Evolutionary conservation across 2,888 invertebrate species (phyloP).

Genomic region (Amphiduros pacificus): DNA sequence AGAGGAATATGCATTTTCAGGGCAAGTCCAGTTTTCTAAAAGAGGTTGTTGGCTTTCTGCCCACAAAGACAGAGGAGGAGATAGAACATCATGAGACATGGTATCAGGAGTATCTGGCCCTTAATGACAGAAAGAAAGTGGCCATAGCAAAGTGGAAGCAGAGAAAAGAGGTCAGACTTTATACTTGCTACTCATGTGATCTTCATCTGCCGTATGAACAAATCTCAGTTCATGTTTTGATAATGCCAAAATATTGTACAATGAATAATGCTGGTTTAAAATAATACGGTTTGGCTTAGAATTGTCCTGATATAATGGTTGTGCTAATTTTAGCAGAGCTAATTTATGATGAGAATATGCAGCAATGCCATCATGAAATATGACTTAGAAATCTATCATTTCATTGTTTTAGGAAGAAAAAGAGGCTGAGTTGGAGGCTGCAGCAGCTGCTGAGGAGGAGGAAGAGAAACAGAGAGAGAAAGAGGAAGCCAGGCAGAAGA

Average conservation of each 20-base stretch:
- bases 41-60: conserved; percentile 44
- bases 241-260: no score
- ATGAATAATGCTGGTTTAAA: no score
- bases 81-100: conserved; percentile 54
- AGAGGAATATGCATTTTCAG: no score
- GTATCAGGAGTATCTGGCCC: conserved; percentile 52
- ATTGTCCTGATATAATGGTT: no score
- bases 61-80: conserved; percentile 52
- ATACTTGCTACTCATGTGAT: not conserved
- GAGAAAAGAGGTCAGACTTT: conserved; percentile 45
- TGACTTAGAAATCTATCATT: not conserved
- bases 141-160: conserved; percentile 56
- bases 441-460: conserved; percentile 29
- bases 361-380: not conserved
- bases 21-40: conserved; percentile 48
- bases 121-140: conserved; percentile 55
- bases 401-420: conserved; percentile 39
- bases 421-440: conserved; percentile 36
- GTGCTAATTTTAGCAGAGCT: no score
- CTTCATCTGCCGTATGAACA: no score
- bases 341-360: not conserved
- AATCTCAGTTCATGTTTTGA: no score
- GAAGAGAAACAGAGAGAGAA: conserved; percentile 34
- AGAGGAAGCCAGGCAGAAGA: conserved; percentile 35
- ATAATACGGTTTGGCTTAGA: no score